A percentile compares a stretch with the other conserved stretches of the same genome.
Evolutionary conservation across 2,888 invertebrate genomes (phyloP).

Genomic region (Bombylius major): DNA sequence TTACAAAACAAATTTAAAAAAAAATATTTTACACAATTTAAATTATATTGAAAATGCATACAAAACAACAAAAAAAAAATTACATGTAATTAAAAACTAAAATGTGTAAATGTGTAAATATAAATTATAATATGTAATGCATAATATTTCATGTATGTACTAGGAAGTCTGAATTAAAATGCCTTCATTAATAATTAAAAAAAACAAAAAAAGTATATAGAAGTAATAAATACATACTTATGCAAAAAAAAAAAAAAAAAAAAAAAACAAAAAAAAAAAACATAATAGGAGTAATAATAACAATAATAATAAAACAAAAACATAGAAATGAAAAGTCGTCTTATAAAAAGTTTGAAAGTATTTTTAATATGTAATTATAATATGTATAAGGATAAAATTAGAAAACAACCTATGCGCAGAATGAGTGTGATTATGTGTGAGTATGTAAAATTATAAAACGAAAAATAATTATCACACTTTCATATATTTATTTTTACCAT

Average conservation of each 20-base stretch:
- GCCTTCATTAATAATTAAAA: constrained; percentile 21
- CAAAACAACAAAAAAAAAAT: neutral
- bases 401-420: too few species aligned
- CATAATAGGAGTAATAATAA: too few species aligned
- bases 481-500: too few species aligned
- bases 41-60: neutral
- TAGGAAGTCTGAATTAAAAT: constrained; percentile 22
- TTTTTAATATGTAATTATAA: too few species aligned
- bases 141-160: constrained; percentile 15
- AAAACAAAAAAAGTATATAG: constrained; percentile 9
- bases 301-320: too few species aligned
- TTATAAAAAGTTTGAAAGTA: too few species aligned
- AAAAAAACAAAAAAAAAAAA: neutral
- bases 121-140: constrained; percentile 1
- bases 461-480: too few species aligned
- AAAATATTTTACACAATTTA: neutral
- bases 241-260: neutral
- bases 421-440: too few species aligned
- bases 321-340: too few species aligned
- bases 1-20: neutral
- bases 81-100: neutral
- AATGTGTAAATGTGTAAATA: neutral
- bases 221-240: constrained; percentile 12
- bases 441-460: too few species aligned
- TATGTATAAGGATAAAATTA: too few species aligned